phyloP scores from a whole-genome alignment of 1,140 invertebrate genomes.

The Caerostris extrusa region DNA sequence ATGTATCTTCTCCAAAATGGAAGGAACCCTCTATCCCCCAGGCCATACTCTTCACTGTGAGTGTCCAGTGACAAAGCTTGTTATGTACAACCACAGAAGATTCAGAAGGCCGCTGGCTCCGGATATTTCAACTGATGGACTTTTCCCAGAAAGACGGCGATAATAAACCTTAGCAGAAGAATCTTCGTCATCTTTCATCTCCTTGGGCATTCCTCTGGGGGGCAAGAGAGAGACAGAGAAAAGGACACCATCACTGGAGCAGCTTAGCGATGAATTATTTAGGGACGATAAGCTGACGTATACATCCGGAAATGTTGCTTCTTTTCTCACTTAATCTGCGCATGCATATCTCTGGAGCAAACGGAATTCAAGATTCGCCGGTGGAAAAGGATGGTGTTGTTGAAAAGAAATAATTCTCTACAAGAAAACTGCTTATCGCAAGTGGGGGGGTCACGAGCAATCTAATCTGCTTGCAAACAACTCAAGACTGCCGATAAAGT shows the following conservation, averaged over 20 bases:
- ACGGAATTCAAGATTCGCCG: slow-evolving; percentile 3
- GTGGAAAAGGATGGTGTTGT: not conserved
- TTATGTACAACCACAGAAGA: not conserved
- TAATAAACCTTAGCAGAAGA: slow-evolving; percentile 9
- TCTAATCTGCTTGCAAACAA: slow-evolving; percentile 70
- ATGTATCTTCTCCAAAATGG: too few species aligned
- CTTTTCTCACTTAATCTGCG: not conserved
- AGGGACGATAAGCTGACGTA: slow-evolving; percentile 43
- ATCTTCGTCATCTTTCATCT: slow-evolving; percentile 17
- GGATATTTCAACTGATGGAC: not conserved
- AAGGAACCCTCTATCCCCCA: not conserved
- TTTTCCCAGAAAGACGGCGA: not conserved
- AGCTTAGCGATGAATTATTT: slow-evolving; percentile 41
- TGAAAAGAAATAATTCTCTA: slow-evolving; percentile 28
- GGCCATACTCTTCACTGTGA: not conserved
- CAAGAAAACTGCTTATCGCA: slow-evolving; percentile 62
- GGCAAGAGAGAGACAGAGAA: not conserved
- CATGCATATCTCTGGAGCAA: not conserved
- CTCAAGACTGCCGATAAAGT: slow-evolving; percentile 52
- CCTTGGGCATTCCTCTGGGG: not conserved
- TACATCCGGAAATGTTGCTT: slow-evolving; percentile 13
- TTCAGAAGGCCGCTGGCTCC: not conserved
- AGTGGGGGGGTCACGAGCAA: slow-evolving; percentile 36
- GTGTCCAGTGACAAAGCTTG: slow-evolving; percentile 19
- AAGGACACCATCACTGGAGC: not conserved